phyloP scores from a whole-genome alignment of 2,888 invertebrate genomes.

The Machimus rusticus region DNA sequence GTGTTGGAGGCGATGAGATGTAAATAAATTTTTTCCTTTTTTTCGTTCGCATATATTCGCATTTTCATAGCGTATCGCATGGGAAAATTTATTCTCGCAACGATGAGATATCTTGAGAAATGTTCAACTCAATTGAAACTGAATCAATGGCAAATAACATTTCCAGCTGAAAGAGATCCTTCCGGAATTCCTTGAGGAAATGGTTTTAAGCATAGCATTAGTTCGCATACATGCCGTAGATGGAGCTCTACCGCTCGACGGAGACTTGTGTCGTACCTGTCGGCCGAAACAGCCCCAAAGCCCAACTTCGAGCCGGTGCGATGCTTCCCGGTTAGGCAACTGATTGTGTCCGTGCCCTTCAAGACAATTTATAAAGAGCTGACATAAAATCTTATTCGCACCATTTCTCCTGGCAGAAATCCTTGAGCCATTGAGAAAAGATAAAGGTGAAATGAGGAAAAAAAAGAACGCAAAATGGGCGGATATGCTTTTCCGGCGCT shows the following conservation, averaged over 20 bases:
- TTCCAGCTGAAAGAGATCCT: constrained; percentile 27
- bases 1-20: not conserved
- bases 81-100: not conserved
- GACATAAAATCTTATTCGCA: constrained; percentile 30
- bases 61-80: not conserved
- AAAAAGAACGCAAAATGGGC: not conserved
- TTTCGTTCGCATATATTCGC: not conserved
- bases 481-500: constrained; percentile 11
- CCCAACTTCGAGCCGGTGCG: not conserved
- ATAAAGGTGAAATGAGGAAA: not conserved
- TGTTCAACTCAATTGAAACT: constrained; percentile 9
- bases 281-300: not conserved
- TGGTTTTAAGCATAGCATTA: constrained; percentile 13
- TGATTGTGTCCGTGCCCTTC: constrained; percentile 17
- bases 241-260: not conserved
- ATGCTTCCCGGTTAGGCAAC: not conserved
- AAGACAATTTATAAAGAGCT: constrained; percentile 30
- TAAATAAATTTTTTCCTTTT: constrained; percentile 7
- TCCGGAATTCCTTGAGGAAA: constrained; percentile 21
- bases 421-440: not conserved
- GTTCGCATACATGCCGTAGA: not conserved
- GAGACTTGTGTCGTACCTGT: not conserved
- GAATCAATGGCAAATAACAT: constrained; percentile 26
- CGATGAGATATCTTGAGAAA: not conserved
- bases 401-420: constrained; percentile 13